These are phyloP conservation scores for Zeugodacus cucurbitae DNA, from an alignment of 1,140 invertebrate genomes.

Conservation along the genomic window DNA sequence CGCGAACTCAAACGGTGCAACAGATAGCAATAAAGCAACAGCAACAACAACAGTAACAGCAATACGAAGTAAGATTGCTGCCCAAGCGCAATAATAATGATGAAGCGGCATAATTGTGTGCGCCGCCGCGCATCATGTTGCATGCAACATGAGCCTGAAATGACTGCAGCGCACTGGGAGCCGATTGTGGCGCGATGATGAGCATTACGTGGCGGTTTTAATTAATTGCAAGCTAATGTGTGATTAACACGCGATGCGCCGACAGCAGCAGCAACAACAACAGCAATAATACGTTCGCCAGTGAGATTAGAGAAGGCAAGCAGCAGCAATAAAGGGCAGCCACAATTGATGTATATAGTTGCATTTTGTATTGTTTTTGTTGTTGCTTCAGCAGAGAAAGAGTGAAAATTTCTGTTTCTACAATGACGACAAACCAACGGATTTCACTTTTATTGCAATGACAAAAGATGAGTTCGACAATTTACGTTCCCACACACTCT, in stretches of 20 bases:
- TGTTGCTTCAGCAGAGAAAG: neutral
- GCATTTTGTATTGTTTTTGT: neutral
- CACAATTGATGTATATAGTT: no score
- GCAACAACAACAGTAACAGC: neutral
- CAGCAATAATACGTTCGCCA: neutral
- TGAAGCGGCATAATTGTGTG: conserved; percentile 18
- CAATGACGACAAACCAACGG: neutral
- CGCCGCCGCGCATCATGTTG: neutral
- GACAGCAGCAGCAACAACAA: neutral
- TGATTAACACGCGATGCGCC: conserved; percentile 15
- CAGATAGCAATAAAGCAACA: neutral
- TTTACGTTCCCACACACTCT: neutral
- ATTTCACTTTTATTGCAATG: conserved; percentile 27
- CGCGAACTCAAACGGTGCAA: neutral
- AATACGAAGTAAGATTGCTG: neutral
- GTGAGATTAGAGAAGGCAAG: neutral
- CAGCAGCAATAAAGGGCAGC: neutral
- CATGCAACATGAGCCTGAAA: conserved; percentile 2
- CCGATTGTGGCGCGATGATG: neutral
- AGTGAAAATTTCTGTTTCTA: neutral
- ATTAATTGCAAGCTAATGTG: conserved; percentile 32
- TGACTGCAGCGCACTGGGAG: neutral
- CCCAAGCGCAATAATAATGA: neutral
- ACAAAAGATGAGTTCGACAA: neutral
- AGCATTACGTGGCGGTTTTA: conserved; percentile 37